Conservation (phyloP, 2,113 vertebrate genomes). For the Notothenia coriiceps region DNA sequence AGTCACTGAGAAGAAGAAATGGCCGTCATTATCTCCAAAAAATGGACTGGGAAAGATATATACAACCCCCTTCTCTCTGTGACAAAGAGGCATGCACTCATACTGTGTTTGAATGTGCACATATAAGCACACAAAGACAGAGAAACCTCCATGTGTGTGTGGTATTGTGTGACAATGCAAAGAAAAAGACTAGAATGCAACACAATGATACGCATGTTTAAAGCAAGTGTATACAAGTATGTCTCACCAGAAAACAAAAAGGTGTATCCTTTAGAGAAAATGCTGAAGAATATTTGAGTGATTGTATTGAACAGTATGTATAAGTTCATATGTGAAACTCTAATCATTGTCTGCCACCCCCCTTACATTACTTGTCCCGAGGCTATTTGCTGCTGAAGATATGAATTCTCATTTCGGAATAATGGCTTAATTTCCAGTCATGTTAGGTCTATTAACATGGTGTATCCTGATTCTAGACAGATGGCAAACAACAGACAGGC, state of each 20-base stretch:
- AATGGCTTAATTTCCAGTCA: constrained; percentile 91
- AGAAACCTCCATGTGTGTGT: constrained; percentile 41
- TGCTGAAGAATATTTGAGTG: constrained; percentile 44
- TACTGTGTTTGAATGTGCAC: constrained; percentile 57
- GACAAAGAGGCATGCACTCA: constrained; percentile 76
- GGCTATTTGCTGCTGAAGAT: constrained; percentile 80
- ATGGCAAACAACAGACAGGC: constrained; percentile 85
- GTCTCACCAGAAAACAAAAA: constrained; percentile 24
- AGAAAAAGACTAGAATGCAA: constrained; percentile 10
- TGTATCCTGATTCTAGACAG: constrained; percentile 32
- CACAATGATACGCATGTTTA: too few relatives aligned
- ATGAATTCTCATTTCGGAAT: constrained; percentile 90
- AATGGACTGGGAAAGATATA: constrained; percentile 77
- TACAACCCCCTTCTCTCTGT: constrained; percentile 76
- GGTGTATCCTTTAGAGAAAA: background rate
- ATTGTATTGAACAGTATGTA: constrained; percentile 10
- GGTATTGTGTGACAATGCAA: constrained; percentile 20
- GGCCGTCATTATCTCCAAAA: constrained; percentile 93
- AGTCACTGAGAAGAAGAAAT: constrained; percentile 90
- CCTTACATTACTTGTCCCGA: constrained; percentile 50
- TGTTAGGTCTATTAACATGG: constrained; percentile 92
- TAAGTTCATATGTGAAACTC: constrained; percentile 2
- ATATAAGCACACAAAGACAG: constrained; percentile 47
- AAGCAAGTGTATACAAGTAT: too few relatives aligned
- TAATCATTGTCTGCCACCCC: constrained; percentile 35